phyloP scores from a whole-genome alignment of 2,888 invertebrate species.

The Nomada hirtipes region DNA sequence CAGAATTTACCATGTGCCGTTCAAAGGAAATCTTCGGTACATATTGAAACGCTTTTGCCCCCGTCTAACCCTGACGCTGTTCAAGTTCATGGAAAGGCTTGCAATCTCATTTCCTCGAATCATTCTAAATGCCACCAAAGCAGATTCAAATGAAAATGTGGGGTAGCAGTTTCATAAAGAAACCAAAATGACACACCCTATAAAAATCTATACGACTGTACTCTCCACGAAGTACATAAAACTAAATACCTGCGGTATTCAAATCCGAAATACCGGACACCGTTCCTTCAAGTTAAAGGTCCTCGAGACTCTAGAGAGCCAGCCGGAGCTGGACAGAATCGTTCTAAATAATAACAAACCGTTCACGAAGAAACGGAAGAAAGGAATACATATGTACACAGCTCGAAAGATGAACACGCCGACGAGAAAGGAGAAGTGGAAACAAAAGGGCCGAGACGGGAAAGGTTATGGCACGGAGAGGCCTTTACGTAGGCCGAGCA shows the following conservation, averaged over 20 bases:
- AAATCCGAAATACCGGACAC: neutral
- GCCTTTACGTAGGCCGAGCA: slow-evolving; percentile 46
- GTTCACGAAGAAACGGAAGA: neutral
- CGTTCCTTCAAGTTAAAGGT: neutral
- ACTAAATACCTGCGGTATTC: no score
- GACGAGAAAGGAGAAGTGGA: neutral
- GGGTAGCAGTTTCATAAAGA: no score
- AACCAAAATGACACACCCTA: no score
- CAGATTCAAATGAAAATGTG: no score
- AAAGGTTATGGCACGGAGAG: slow-evolving; percentile 42
- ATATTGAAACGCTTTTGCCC: neutral
- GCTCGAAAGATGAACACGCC: neutral
- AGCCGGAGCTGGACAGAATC: neutral
- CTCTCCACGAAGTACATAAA: no score
- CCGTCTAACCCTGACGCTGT: no score
- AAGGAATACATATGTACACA: neutral
- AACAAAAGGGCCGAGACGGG: slow-evolving; percentile 28
- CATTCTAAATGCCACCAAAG: no score
- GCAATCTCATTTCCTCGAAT: no score
- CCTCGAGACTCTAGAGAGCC: neutral
- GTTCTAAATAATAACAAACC: neutral
- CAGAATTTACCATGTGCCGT: neutral
- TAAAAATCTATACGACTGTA: neutral
- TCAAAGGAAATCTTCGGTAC: neutral
- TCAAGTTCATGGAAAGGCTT: no score